Percentiles rank a stretch among this genome's conserved stretches.
Evolutionary conservation across 2,797 vertebrate species (phyloP).

Genomic region (Micromesistius poutassou): DNA sequence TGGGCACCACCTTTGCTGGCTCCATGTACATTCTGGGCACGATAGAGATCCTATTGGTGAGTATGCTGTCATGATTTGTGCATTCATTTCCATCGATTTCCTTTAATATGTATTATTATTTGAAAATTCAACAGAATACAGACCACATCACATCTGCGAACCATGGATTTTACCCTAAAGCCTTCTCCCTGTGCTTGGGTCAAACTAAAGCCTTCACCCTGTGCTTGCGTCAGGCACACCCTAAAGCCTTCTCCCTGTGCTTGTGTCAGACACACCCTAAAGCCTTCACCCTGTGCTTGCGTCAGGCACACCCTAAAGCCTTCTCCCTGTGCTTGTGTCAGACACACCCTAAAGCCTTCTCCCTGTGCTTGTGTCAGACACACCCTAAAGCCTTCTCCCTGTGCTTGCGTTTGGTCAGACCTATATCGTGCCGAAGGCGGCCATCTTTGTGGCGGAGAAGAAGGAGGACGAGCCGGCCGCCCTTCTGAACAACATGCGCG

Average conservation of each 20-base stretch:
- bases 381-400: neutral
- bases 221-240: neutral
- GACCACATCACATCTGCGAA: neutral
- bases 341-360: conserved; percentile 58
- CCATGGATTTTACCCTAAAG: neutral
- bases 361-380: neutral
- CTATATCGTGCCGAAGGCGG: conserved; percentile 88
- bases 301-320: neutral
- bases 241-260: neutral
- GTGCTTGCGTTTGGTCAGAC: conserved; percentile 68
- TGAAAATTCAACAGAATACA: neutral
- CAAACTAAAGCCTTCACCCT: no score
- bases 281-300: neutral
- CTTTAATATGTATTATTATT: neutral
- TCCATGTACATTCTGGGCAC: conserved; percentile 97
- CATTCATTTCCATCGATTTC: neutral
- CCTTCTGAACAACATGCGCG: conserved; percentile 91
- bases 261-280: conserved; percentile 78
- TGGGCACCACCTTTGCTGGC: conserved; percentile 96
- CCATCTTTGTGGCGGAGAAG: conserved; percentile 80
- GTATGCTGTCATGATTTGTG: conserved; percentile 35
- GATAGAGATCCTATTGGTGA: conserved; percentile 93
- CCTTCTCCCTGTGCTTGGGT: neutral
- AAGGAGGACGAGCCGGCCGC: conserved; percentile 73
- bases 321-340: conserved; percentile 45